Evolutionary conservation across 2,888 invertebrate genomes (phyloP), one percentile per base, ranked within the genome.

Genomic region (Eristalis tenax): DNA sequence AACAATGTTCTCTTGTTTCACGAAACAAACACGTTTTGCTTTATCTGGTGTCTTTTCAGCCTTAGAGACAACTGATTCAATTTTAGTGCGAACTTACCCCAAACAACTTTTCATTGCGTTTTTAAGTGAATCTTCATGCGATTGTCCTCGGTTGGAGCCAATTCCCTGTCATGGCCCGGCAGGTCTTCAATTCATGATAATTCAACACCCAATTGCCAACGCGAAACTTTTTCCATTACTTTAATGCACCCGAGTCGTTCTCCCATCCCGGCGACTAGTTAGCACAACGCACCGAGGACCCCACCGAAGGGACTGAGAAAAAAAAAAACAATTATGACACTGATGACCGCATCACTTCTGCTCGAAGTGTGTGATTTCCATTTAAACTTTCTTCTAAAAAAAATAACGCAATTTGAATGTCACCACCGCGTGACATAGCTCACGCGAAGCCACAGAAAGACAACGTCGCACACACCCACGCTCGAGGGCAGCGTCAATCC

Each of bases 311-410:
- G 11, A 18, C 23, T 61, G 26, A 18, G 26, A n/a, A 68, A 32
- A 59, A 61, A 32, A 61, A 32, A 63, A 74, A 32, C 63, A 74
- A 81, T 38, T 43, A 64, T 40, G 69, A 63, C 56, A n/a, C 68
- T 76, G 83, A 83, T 78, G 82, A 78, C 83, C 76, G 18, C 71
- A 79, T 82, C 70, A 74, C 40, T 86, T 86, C 78, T 50, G 65
- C 83, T 86, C 57, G 56, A 73, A 87, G 56, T 76, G 61, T 79
- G 61, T 18, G 63, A 32, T 75, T 79, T 68, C 74, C 76, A 83
- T 76, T 87, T 73, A 73, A 86, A 87, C 68, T 80, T 87, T 87
- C 65, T 56, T 8, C 26, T 6, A 43, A 50, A n/a, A 18, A 18
- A 18, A 15, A 15, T 71, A 76, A 79, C 73, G 83, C 35, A 87